These are phyloP conservation scores for Lasioglossum calceatum DNA, from an alignment of 2,888 invertebrate species.

Conservation along the genomic window DNA sequence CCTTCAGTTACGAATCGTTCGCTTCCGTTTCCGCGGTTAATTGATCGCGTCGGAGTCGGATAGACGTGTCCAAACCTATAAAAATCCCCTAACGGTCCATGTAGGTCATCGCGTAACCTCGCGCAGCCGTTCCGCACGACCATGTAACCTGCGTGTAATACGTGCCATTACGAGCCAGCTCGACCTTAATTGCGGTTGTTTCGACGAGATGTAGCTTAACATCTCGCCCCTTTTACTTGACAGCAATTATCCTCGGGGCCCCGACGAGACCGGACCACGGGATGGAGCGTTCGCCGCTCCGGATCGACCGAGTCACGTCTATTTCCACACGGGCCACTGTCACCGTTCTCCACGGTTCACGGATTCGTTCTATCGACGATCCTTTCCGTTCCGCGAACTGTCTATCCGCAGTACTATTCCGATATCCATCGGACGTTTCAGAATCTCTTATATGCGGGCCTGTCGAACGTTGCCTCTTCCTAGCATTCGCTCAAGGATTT, in stretches of 20 bases:
- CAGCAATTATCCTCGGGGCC: slow-evolving; percentile 60
- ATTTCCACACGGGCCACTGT: slow-evolving; percentile 24
- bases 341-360: background rate
- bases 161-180: slow-evolving; percentile 52
- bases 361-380: background rate
- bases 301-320: slow-evolving; percentile 33
- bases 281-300: background rate
- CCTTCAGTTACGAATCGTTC: background rate
- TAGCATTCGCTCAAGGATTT: background rate
- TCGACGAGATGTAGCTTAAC: slow-evolving; percentile 62
- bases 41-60: background rate
- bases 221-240: slow-evolving; percentile 65
- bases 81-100: background rate
- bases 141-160: slow-evolving; percentile 62
- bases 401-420: background rate
- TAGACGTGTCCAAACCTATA: background rate
- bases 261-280: background rate
- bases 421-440: background rate
- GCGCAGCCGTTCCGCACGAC: slow-evolving; percentile 43
- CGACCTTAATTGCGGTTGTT: slow-evolving; percentile 69
- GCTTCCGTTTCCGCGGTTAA: background rate
- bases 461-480: background rate
- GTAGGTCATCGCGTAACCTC: slow-evolving; percentile 23
- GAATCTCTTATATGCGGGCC: background rate
- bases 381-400: background rate